Conservation (phyloP, 1,140 invertebrate genomes). For the Xylocopa sonorina region DNA sequence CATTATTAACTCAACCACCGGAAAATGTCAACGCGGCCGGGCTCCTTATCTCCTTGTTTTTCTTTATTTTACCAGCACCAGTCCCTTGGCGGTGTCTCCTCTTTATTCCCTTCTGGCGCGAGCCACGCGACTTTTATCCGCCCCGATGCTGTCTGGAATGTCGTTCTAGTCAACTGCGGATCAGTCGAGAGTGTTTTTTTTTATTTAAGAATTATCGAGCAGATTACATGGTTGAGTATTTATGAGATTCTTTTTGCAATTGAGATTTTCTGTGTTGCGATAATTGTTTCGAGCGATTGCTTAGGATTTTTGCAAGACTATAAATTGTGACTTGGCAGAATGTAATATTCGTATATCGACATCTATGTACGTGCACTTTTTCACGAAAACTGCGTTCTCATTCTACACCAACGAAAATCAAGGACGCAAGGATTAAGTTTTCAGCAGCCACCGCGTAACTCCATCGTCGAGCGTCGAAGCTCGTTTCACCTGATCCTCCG, state of each 20-base stretch:
- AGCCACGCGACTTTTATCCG: constrained; percentile 38
- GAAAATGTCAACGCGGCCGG: constrained; percentile 78
- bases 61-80: constrained; percentile 73
- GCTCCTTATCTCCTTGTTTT: constrained; percentile 64
- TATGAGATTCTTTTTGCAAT: no score
- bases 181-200: background rate
- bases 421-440: background rate
- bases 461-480: background rate
- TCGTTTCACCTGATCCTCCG: background rate
- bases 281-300: no score
- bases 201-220: no score
- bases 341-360: no score
- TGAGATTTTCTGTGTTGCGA: no score
- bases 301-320: no score
- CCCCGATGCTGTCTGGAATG: background rate
- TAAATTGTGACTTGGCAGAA: no score
- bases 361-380: no score
- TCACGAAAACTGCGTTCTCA: no score
- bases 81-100: constrained; percentile 10
- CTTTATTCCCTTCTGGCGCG: constrained; percentile 13
- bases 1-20: constrained; percentile 82
- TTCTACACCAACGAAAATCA: background rate
- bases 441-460: background rate
- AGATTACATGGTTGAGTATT: no score
- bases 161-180: background rate